Base-by-base conservation (phyloP, 2,888 invertebrate genomes). In the Allolobophora icterica region DNA sequence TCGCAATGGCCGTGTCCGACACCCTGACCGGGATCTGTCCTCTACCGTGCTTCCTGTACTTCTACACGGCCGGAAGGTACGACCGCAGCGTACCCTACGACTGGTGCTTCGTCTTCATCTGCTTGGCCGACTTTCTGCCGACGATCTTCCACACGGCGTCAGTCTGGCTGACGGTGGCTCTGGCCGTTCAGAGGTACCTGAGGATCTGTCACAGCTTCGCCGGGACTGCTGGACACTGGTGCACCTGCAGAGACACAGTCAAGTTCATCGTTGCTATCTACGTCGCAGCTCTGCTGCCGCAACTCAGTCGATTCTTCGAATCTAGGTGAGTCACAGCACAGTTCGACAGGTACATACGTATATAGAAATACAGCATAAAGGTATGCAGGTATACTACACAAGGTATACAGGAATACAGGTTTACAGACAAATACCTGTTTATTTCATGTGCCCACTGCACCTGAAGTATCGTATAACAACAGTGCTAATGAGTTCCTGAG, bases 1-100 rank as follows among this genome's bases (percentile, higher is more conserved):
- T 91, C 40, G 97, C 97, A n/a, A 99, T 99, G 98, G 98, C 99
- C 0, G 96, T 99, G 13, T 98, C 98, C 93, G 98, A 99, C 95
- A 97, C 98, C 97, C 97, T 98, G 95, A 99, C 98, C 0, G 97
- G 95, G 0, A 92, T 95, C 0, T 94, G 94, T 91, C 95, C 95
- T 11, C 92, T 95, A n/a, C 95, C 95, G 8, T 97, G 98, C 94
- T 97, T 98, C 89, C 97, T 98, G 95, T 98, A 98, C 95, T 97
- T 98, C 97, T 98, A 97, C 96, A 97, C 98, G 0, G 97, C 98
- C 93, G 97, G 97, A 42, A 97, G 98, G 95, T 97, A 98, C 94
- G 97, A 97, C 95, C 97, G 97, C 97, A 17, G 95, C 97, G 94
- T 97, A 96, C 94, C 98, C 97, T 6, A 96, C 97, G 15, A 96